These are phyloP conservation scores for Gymnothorax javanicus DNA, from an alignment of 2,797 vertebrate genomes.

Conservation along the genomic window DNA sequence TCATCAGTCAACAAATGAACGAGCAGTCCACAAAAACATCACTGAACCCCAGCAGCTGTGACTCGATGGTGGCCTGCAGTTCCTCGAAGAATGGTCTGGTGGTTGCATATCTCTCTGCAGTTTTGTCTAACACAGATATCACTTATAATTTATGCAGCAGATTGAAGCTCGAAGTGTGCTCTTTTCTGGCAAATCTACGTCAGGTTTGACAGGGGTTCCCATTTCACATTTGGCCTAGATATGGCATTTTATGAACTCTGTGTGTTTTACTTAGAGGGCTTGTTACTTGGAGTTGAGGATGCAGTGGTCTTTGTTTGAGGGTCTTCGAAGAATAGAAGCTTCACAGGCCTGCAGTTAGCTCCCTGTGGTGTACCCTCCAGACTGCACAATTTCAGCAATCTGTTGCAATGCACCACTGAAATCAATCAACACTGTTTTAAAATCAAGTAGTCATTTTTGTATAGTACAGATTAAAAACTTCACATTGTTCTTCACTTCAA, in stretches of 20 bases:
- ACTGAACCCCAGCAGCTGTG: no score
- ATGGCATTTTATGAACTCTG: background rate
- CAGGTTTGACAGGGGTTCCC: no score
- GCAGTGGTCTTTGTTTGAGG: background rate
- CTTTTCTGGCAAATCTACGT: no score
- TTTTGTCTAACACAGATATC: no score
- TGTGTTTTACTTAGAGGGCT: background rate
- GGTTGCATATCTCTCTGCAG: no score
- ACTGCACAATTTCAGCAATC: background rate
- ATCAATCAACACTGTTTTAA: background rate
- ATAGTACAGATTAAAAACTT: background rate
- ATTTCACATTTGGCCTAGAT: background rate
- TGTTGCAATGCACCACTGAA: background rate
- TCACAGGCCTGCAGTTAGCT: background rate
- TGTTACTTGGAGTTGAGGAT: background rate
- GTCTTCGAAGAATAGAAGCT: background rate
- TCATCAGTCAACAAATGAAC: no score
- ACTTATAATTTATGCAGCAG: no score
- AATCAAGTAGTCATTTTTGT: background rate
- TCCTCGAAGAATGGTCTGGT: no score
- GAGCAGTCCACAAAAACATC: no score
- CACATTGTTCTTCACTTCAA: background rate
- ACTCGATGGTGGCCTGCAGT: no score
- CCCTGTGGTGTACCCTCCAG: background rate
- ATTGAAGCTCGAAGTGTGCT: no score